phyloP scores from a whole-genome alignment of 2,888 invertebrate species.

The Cataglyphis livida region DNA sequence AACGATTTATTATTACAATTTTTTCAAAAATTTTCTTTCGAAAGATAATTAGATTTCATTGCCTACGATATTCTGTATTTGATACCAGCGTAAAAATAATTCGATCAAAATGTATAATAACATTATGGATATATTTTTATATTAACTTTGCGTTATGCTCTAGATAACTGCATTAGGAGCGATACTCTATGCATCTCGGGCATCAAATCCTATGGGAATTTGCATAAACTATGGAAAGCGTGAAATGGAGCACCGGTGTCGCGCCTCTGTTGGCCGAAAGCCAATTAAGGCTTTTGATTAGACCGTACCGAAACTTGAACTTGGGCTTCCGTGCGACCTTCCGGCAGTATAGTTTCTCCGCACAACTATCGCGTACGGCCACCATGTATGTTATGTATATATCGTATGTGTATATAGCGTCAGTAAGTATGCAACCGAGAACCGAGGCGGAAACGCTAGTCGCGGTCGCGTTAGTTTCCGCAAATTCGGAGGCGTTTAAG shows the following conservation, averaged over 20 bases:
- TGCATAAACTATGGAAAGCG: conserved; percentile 43
- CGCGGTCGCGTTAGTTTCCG: conserved; percentile 52
- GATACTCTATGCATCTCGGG: conserved; percentile 5
- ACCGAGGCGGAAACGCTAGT: conserved; percentile 36
- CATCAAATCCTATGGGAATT: conserved; percentile 53
- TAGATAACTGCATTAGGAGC: conserved; percentile 35
- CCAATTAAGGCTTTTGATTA: conserved; percentile 76
- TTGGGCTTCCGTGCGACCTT: conserved; percentile 58
- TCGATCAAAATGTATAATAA: not conserved
- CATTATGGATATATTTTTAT: not conserved
- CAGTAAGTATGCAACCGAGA: conserved; percentile 51
- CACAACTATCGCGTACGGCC: conserved; percentile 59
- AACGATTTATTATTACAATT: conserved; percentile 16
- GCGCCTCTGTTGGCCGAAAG: conserved; percentile 66
- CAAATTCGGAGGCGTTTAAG: conserved; percentile 60
- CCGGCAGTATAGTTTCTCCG: conserved; percentile 58
- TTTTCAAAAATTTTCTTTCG: not conserved
- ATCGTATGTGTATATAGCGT: conserved; percentile 27
- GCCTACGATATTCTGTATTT: not conserved
- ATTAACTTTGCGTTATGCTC: conserved; percentile 28
- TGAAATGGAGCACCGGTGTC: conserved; percentile 60
- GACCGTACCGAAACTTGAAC: conserved; percentile 66
- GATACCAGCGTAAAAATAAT: not conserved
- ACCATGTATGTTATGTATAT: not conserved
- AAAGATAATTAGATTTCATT: not conserved